Evolutionary conservation across 2,888 invertebrate species (phyloP).

Genomic region (Lasioglossum morio): DNA sequence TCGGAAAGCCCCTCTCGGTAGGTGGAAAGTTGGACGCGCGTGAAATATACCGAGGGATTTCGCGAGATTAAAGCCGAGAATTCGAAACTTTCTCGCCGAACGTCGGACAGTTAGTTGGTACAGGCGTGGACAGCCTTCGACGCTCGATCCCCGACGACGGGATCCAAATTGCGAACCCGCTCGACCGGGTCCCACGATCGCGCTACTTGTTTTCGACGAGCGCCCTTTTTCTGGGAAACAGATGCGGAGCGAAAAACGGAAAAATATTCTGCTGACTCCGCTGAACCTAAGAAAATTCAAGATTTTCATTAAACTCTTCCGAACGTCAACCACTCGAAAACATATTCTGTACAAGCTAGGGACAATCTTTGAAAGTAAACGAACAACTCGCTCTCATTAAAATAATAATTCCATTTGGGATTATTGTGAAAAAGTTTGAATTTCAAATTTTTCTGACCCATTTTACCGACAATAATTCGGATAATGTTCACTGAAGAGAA

Average conservation of each 20-base stretch:
- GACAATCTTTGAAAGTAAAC: too few species aligned
- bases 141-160: background rate
- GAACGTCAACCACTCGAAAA: background rate
- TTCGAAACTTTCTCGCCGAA: background rate
- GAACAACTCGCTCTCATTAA: too few species aligned
- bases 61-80: conserved; percentile 18
- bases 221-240: background rate
- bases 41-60: conserved; percentile 10
- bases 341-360: background rate
- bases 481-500: too few species aligned
- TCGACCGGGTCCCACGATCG: background rate
- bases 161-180: background rate
- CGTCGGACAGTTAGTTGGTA: background rate
- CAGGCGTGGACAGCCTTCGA: background rate
- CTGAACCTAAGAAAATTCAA: background rate
- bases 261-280: background rate
- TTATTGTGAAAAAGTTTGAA: too few species aligned
- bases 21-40: background rate
- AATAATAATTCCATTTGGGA: too few species aligned
- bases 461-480: too few species aligned
- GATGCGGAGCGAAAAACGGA: background rate
- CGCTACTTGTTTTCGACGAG: background rate
- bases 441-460: too few species aligned
- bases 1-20: conserved; percentile 5
- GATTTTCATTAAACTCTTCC: background rate